phyloP scores from a whole-genome alignment of 2,113 vertebrate genomes.

The Ginglymostoma cirratum region DNA sequence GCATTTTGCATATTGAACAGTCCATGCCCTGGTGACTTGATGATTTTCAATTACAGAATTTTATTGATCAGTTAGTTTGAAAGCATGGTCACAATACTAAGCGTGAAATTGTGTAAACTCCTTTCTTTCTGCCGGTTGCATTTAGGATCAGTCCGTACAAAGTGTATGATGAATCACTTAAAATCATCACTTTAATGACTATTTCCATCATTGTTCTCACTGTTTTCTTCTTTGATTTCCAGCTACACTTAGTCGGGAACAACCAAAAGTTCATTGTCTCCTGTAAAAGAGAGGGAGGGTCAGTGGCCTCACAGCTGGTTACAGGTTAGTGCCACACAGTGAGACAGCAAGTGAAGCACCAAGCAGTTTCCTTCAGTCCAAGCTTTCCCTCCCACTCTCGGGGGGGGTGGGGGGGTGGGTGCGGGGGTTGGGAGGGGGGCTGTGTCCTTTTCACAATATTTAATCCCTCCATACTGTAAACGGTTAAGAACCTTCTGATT shows the following conservation, averaged over 20 bases:
- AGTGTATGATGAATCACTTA: background rate
- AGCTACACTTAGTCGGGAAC: background rate
- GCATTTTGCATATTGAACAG: background rate
- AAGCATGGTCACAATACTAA: background rate
- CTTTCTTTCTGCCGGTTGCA: too few species aligned
- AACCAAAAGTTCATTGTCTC: background rate
- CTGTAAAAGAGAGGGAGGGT: constrained; percentile 1
- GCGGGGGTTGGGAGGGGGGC: too few species aligned
- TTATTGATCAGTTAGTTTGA: background rate
- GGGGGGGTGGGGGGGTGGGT: too few species aligned
- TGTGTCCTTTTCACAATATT: too few species aligned
- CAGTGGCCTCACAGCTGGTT: background rate
- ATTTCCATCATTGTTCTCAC: background rate
- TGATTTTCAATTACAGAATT: background rate
- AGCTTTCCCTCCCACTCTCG: background rate
- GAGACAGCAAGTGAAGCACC: background rate
- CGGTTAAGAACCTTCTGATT: background rate
- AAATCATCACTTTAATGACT: background rate
- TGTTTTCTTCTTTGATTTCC: background rate
- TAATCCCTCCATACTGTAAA: background rate
- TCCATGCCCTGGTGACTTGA: background rate
- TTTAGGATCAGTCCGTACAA: background rate
- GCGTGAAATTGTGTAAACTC: background rate
- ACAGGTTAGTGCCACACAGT: background rate
- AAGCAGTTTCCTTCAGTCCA: background rate